phyloP scores from a whole-genome alignment of 2,888 invertebrate genomes.

The Eupithecia subfuscata region DNA sequence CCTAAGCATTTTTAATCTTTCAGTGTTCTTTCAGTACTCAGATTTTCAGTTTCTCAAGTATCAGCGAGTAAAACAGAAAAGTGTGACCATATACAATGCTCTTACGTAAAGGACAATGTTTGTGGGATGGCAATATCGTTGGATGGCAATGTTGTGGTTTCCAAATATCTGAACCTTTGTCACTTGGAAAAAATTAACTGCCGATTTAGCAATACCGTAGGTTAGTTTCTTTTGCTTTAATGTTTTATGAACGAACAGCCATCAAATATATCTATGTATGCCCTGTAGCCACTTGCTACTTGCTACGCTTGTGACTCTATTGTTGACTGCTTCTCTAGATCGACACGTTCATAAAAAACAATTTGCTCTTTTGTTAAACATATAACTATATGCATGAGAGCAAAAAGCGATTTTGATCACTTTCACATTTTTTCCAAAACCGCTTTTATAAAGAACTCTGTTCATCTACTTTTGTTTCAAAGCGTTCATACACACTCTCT shows the following conservation, averaged over 20 bases:
- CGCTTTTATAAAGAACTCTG: background rate
- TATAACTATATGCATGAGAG: background rate
- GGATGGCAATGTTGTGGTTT: constrained; percentile 47
- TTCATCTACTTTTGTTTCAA: no score
- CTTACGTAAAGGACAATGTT: constrained; percentile 64
- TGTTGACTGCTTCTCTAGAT: background rate
- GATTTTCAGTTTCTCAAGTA: constrained; percentile 15
- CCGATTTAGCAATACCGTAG: constrained; percentile 39
- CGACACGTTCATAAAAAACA: background rate
- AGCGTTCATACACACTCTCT: background rate
- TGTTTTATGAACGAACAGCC: background rate
- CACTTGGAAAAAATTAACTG: constrained; percentile 60
- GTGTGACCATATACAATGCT: constrained; percentile 60
- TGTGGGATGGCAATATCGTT: constrained; percentile 55
- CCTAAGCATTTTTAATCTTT: background rate
- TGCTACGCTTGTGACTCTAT: background rate
- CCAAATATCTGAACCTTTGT: constrained; percentile 65
- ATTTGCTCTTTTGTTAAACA: background rate
- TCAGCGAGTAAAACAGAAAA: constrained; percentile 29
- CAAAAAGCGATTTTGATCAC: background rate
- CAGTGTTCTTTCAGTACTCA: background rate
- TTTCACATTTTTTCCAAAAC: background rate
- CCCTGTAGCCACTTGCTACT: no score
- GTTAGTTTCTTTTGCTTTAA: constrained; percentile 42
- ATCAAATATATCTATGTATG: background rate